These are phyloP conservation scores for Zoanthus sansibaricus DNA, from an alignment of 92 coral and sea anemone species.

Conservation along the genomic window DNA sequence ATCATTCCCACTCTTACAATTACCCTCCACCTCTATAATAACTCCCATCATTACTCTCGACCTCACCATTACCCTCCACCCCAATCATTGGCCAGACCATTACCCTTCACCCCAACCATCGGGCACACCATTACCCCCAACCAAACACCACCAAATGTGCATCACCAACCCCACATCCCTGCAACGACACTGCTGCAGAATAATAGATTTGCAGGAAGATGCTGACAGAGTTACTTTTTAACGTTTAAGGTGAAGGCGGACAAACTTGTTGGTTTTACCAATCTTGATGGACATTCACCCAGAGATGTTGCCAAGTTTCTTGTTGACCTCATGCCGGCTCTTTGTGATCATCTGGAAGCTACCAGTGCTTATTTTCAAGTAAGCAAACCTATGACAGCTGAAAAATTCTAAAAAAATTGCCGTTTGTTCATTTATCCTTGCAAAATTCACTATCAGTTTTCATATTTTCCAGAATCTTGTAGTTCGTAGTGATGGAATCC, in stretches of 20 bases:
- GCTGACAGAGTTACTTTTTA: background rate
- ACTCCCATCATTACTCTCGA: too few relatives aligned
- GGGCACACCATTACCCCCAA: too few relatives aligned
- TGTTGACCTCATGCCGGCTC: conserved; percentile 80
- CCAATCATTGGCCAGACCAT: too few relatives aligned
- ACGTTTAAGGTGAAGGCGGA: conserved; percentile 78
- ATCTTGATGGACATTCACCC: conserved; percentile 77
- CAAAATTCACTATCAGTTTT: background rate
- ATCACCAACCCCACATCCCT: too few relatives aligned
- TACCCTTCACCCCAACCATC: too few relatives aligned
- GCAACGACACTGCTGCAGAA: too few relatives aligned
- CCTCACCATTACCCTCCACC: too few relatives aligned
- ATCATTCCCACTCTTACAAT: too few relatives aligned
- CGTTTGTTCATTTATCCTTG: too few relatives aligned
- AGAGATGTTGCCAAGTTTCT: conserved; percentile 74
- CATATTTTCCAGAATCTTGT: conserved; percentile 63
- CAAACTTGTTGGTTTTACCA: conserved; percentile 94
- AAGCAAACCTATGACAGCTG: background rate
- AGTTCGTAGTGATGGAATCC: conserved; percentile 85
- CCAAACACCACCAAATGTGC: too few relatives aligned
- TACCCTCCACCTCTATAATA: too few relatives aligned
- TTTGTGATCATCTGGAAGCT: conserved; percentile 95
- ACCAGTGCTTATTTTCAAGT: conserved; percentile 97
- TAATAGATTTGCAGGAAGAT: background rate
- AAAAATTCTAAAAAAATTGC: background rate